Evolutionary conservation across 2,888 invertebrate species (phyloP).

Genomic region (Yponomeuta cagnagella): DNA sequence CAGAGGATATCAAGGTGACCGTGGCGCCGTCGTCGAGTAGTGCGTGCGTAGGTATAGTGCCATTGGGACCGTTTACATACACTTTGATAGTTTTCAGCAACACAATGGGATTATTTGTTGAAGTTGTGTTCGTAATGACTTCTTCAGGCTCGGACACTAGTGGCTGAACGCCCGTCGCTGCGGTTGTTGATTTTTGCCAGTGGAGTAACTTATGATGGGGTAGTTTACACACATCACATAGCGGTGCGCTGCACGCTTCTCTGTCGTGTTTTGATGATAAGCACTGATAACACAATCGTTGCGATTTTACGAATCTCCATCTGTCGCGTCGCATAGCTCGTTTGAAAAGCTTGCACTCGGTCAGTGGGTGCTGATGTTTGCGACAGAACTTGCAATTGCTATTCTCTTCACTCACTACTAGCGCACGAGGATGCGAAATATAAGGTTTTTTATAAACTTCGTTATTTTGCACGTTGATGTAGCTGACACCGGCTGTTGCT

Average conservation of each 20-base stretch:
- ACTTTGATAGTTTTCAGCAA: constrained; percentile 23
- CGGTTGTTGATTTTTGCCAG: neutral
- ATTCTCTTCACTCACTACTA: neutral
- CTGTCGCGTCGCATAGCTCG: constrained; percentile 23
- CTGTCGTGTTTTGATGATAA: constrained; percentile 21
- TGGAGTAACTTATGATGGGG: constrained; percentile 20
- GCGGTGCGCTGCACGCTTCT: constrained; percentile 23
- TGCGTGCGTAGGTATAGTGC: constrained; percentile 15
- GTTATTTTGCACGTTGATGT: neutral
- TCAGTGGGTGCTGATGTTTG: constrained; percentile 19
- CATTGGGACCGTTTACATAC: constrained; percentile 20
- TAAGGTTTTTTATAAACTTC: no score
- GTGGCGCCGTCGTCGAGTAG: constrained; percentile 22
- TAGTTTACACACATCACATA: constrained; percentile 21
- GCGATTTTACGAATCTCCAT: constrained; percentile 22
- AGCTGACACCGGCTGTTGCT: neutral
- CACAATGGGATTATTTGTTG: constrained; percentile 2
- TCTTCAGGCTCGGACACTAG: neutral
- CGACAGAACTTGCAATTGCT: constrained; percentile 21
- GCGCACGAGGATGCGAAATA: no score
- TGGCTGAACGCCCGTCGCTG: neutral
- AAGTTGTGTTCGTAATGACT: neutral
- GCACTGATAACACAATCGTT: constrained; percentile 24
- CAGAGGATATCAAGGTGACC: constrained; percentile 18
- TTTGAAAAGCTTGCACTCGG: constrained; percentile 22